Percentiles rank a stretch among this genome's conserved stretches.
Evolutionary conservation across 2,888 invertebrate genomes (phyloP).

Genomic region (Zootermopsis nevadensis): DNA sequence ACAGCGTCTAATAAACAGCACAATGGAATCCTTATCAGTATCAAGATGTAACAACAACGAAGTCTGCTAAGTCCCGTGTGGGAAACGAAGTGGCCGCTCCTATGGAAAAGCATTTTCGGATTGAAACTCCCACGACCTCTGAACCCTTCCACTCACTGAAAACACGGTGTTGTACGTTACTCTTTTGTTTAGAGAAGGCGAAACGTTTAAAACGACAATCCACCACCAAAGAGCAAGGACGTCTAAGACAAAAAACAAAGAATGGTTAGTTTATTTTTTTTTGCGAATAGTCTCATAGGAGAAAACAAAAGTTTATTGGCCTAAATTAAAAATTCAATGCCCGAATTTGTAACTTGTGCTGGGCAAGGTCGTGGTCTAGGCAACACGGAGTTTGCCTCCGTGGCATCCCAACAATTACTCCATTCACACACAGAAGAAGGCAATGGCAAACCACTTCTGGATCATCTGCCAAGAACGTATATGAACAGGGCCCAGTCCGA

Average conservation of each 20-base stretch:
- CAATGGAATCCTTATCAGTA: constrained; percentile 21
- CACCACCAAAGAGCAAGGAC: neutral
- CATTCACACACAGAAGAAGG: too few relatives aligned
- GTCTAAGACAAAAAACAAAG: neutral
- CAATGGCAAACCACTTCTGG: too few relatives aligned
- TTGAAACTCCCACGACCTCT: constrained; percentile 11
- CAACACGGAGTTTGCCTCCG: too few relatives aligned
- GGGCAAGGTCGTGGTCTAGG: too few relatives aligned
- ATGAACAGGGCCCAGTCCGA: too few relatives aligned
- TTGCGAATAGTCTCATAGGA: too few relatives aligned
- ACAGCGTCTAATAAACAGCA: constrained; percentile 15
- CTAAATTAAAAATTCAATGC: too few relatives aligned
- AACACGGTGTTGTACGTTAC: neutral
- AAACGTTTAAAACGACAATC: neutral
- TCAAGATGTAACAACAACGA: constrained; percentile 7
- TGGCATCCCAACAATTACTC: too few relatives aligned
- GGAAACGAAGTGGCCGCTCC: neutral
- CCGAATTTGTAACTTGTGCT: neutral
- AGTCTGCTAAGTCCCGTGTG: neutral
- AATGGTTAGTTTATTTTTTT: too few relatives aligned
- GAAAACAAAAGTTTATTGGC: too few relatives aligned
- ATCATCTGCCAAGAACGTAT: too few relatives aligned
- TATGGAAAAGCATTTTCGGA: neutral
- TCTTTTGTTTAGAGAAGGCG: neutral
- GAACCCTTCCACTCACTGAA: neutral